These are phyloP conservation scores for Fregetta grallaria DNA, from an alignment of 2,113 vertebrate genomes.

Conservation along the genomic window DNA sequence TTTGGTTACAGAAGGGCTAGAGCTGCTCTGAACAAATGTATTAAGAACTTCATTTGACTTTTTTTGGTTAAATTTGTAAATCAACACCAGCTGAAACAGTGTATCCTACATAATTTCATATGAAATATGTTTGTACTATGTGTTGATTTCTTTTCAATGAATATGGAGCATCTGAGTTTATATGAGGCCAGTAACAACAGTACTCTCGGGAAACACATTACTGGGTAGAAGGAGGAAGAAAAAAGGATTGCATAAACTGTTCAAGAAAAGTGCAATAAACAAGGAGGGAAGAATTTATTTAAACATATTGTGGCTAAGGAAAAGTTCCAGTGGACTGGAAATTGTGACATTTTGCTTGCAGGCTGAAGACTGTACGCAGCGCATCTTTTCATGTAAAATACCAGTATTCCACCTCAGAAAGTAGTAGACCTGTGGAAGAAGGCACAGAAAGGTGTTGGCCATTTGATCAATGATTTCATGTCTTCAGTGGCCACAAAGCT, in stretches of 20 bases:
- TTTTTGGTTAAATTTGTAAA: neutral
- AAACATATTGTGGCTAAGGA: neutral
- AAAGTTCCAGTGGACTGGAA: neutral
- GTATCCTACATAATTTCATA: neutral
- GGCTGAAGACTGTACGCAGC: neutral
- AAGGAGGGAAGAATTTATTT: neutral
- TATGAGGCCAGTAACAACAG: neutral
- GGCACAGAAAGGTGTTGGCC: neutral
- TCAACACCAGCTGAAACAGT: neutral
- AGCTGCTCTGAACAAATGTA: neutral
- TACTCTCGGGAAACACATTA: neutral
- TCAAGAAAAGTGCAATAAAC: neutral
- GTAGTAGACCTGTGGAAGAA: neutral
- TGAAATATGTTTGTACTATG: neutral
- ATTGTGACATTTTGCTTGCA: neutral
- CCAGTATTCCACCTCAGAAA: neutral
- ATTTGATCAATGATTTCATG: neutral
- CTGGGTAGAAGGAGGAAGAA: neutral
- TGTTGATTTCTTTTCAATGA: neutral
- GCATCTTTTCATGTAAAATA: neutral
- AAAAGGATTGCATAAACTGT: neutral
- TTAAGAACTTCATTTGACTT: neutral
- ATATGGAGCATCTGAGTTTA: slow-evolving; percentile 7
- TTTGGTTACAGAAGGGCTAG: neutral
- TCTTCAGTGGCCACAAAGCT: neutral